Base-by-base conservation (phyloP, 1,140 invertebrate genomes). In the Drosophila chauvacae region DNA sequence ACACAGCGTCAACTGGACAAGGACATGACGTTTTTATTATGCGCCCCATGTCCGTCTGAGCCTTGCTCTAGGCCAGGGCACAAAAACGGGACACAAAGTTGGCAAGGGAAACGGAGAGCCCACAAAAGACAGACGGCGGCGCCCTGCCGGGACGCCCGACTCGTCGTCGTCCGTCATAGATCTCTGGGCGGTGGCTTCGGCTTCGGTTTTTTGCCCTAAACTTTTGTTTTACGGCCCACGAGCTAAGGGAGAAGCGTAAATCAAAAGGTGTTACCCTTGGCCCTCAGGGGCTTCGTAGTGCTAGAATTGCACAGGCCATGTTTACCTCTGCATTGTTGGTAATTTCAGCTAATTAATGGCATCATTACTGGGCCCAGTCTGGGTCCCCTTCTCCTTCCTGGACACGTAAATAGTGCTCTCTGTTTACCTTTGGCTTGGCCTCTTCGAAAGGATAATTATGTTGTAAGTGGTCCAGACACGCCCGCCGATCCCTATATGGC, bases 21-120 rank as follows among this genome's bases (percentile, higher is more conserved):
- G 84, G 84, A 88, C 84, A 81, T 88, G 84, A 88, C 84, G 65
- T 88, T 88, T 88, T 88, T 87, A 87, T 88, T 87, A 87, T 84
- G 44, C 75, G 65, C 81, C 23, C 45, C 20, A 58, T 48, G 47
- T 48, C 23, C 11, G 23, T 48, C 64, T 53, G 60, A 64, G n/a
- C 61, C 74, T 64, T 71, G 77, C 78, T 70, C 78, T 71, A 45
- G 58, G 56, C 53, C 61, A 41, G 33, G 18, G 23, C 18, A 45
- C 28, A 42, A 44, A 66, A 47, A 45, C 44, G 20, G 26, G 23
- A 50, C 11, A 60, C 33, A 23, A 41, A 20, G 45, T 37, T 33
- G 50, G 26, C 20, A 50, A 41, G 65, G 39, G 61, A 35, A 63
- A 33, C 33, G 13, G 7, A 23, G 45, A 26, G 20, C 45, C 20